Evolutionary conservation across 2,888 invertebrate species (phyloP), one percentile per base, ranked within the genome.

Genomic region (Rugalucina vietnamica): DNA sequence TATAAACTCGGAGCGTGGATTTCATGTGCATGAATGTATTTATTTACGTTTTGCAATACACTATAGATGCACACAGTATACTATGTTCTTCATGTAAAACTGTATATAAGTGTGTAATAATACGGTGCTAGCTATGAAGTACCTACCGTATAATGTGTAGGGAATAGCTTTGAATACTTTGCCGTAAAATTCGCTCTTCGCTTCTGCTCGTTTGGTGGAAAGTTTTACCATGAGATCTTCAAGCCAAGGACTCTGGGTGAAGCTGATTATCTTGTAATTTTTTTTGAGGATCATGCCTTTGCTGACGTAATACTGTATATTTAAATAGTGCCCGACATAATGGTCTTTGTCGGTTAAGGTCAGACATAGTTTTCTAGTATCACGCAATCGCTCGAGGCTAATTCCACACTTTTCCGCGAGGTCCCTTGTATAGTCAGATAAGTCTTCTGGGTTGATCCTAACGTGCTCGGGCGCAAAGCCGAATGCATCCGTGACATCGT

Each of bases 221-320:
- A 29, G 27, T 34, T 34, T 14, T 10, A 12, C 29, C 74, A 74
- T 74, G 34, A 74, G 54, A 3, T 1, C 3, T 21, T 54, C n/a
- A n/a, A 74, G 21, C 29, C n/a, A 54, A 12, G 14, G 74, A 10
- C 39, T 27, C 24, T 74, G 74, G 27, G 34, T 32, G 32, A 74
- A 74, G 18, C n/a, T 5, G 8, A 74, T 24, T 8, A 54, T 54
- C 34, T 27, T 18, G 54, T 74, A 54, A 1, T 50, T 34, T 27
- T 50, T 50, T 4, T n/a, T 54, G 32, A 74, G 34, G 8, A 5
- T 3, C 29, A 74, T 34, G 1, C 74, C 50, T 12, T 74, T 27
- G 10, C 24, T 50, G 14, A 36, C 24, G 74, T 74, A 74, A 50
- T 50, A 74, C 74, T 74, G 74, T n/a, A 74, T 50, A 12, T 10